These are phyloP conservation scores for Cherax destructor DNA, from an alignment of 1,140 invertebrate species.

Conservation along the genomic window DNA sequence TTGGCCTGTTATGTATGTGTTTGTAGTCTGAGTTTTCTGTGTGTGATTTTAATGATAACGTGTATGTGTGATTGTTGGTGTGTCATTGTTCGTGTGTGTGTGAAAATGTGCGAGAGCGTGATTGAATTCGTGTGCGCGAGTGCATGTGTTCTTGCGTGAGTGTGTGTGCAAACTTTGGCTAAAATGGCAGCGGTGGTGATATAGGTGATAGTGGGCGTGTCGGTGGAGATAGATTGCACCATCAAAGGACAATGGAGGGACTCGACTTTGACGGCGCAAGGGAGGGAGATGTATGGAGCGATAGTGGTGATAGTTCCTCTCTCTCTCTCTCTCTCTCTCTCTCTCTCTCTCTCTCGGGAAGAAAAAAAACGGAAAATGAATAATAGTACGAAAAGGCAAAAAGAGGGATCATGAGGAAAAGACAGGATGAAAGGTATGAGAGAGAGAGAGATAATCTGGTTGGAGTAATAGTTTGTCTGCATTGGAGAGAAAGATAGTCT, in stretches of 20 bases:
- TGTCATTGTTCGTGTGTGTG: background rate
- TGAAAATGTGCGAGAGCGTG: background rate
- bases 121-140: background rate
- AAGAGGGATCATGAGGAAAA: too few species aligned
- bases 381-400: too few species aligned
- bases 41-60: too few species aligned
- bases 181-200: background rate
- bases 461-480: too few species aligned
- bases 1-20: too few species aligned
- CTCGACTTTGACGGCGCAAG: background rate
- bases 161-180: background rate
- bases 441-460: too few species aligned
- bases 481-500: too few species aligned
- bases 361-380: too few species aligned
- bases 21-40: too few species aligned
- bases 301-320: conserved; percentile 23
- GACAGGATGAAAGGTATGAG: too few species aligned
- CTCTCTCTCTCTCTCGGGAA: background rate
- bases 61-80: background rate
- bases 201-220: conserved; percentile 6
- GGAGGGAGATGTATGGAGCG: conserved; percentile 43
- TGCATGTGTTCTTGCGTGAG: background rate
- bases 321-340: conserved; percentile 4
- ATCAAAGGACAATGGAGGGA: conserved; percentile 49
- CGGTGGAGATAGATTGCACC: conserved; percentile 24